A percentile compares a stretch with the other conserved stretches of the same genome.
These are phyloP conservation scores for Carlito syrichta DNA, from an alignment of 2,113 vertebrate species.

Conservation along the genomic window DNA sequence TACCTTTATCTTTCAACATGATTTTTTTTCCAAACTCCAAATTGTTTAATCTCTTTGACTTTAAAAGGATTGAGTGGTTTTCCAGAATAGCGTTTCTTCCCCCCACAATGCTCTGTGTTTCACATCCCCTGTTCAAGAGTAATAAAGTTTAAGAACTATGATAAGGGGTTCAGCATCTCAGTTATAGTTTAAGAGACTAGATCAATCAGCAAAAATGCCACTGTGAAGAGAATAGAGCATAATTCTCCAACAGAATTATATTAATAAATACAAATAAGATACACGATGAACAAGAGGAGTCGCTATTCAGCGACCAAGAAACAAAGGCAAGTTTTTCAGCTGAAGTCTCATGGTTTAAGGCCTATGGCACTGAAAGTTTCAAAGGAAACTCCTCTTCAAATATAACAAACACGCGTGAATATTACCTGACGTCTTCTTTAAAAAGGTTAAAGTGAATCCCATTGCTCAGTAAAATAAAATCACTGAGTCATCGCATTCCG, in stretches of 20 bases:
- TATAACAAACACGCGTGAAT: background rate
- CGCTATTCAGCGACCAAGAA: background rate
- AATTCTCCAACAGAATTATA: background rate
- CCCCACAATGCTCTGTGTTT: background rate
- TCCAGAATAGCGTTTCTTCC: constrained; percentile 28
- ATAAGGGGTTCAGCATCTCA: background rate
- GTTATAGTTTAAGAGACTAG: background rate
- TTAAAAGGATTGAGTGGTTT: constrained; percentile 23
- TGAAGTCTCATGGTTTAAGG: background rate
- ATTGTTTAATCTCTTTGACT: constrained; percentile 63
- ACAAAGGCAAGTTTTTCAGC: constrained; percentile 1
- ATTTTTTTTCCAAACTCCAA: constrained; percentile 45
- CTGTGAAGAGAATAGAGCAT: background rate
- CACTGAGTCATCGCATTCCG: constrained; percentile 5
- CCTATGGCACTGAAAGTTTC: background rate
- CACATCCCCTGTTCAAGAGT: background rate
- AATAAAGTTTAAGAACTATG: background rate
- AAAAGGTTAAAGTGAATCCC: constrained; percentile 35
- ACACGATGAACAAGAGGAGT: background rate
- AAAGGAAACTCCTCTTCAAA: background rate
- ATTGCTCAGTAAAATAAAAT: constrained; percentile 49
- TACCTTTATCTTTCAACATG: constrained; percentile 42
- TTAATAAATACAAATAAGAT: background rate
- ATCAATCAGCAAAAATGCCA: background rate
- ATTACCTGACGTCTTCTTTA: constrained; percentile 11